Base-by-base conservation (phyloP, 2,888 invertebrate species). In the Diaphora mendica region DNA sequence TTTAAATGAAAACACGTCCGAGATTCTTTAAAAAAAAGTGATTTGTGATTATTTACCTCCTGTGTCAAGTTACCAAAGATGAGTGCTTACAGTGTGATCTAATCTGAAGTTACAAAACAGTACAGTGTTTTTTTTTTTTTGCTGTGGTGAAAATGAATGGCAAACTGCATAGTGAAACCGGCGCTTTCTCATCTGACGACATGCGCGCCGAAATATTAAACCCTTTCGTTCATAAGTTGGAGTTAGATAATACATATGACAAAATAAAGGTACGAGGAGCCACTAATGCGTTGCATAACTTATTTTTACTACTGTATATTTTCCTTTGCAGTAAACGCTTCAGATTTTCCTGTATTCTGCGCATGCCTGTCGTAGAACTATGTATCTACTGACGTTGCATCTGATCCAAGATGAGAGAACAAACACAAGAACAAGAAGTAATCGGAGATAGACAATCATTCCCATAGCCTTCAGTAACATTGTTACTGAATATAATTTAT, bases 151-250 rank as follows among this genome's bases (percentile, higher is more conserved):
- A 95, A 93, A 96, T 97, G 96, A 96, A 96, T 93, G 96, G 96
- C 83, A 96, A 96, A 96, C 93, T 96, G 95, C 91, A 95, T 90
- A 88, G 96, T 94, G 91, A 96, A 96, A 92, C 94, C 94, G 90
- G 94, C 89, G 92, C 94, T 94, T 94, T 94, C 94, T 91, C 94
- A 89, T 90, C 94, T 83, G 96, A 96, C 91, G 91, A 90, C 87
- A 95, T 96, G 91, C 94, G 96, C 78, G 96, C 97, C 90, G 97
- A 97, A 93, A 96, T 97, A 89, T 96, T 97, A 89, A 98, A 99
- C 95, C 99, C 99, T 72, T 99, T 99, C 94, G 98, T 98, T 80
- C 98, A 99, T 93, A 97, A 97, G 89, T 94, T 99, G 92, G 97
- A 98, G 93, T 96, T 99, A 91, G 97, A 97, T 90, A 97, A 97